A percentile compares a stretch with the other conserved stretches of the same genome.
These are phyloP conservation scores for Mythimna pallens DNA, from an alignment of 2,888 invertebrate genomes.

Conservation along the genomic window DNA sequence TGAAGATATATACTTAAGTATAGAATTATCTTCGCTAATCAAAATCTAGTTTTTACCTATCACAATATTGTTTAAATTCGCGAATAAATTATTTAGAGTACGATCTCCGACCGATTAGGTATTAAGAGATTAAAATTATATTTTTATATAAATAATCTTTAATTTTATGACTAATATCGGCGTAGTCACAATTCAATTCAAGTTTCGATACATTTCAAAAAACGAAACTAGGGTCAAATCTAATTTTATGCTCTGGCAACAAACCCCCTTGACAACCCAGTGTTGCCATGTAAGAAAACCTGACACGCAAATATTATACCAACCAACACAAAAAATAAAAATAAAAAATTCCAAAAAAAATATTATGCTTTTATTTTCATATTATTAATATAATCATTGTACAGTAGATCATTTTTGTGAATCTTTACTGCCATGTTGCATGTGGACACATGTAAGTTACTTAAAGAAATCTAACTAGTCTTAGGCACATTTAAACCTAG, in stretches of 20 bases:
- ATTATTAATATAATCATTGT: slow-evolving; percentile 62
- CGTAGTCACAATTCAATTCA: slow-evolving; percentile 21
- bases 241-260: slow-evolving; percentile 7
- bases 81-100: slow-evolving; percentile 63
- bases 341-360: slow-evolving; percentile 55
- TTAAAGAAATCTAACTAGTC: slow-evolving; percentile 75
- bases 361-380: slow-evolving; percentile 65
- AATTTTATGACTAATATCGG: slow-evolving; percentile 23
- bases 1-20: neutral
- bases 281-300: slow-evolving; percentile 40
- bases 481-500: slow-evolving; percentile 69
- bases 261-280: slow-evolving; percentile 8
- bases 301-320: slow-evolving; percentile 16
- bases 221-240: neutral
- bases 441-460: slow-evolving; percentile 61
- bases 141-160: slow-evolving; percentile 55
- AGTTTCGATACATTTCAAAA: slow-evolving; percentile 3
- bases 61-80: slow-evolving; percentile 35
- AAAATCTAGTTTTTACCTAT: slow-evolving; percentile 25
- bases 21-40: slow-evolving; percentile 42
- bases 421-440: slow-evolving; percentile 73
- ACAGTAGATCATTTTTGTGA: slow-evolving; percentile 65
- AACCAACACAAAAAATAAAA: slow-evolving; percentile 36
- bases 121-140: slow-evolving; percentile 59
- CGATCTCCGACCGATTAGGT: slow-evolving; percentile 76